phyloP scores from a whole-genome alignment of 1,140 invertebrate species.

The Brachystomella parvula region DNA sequence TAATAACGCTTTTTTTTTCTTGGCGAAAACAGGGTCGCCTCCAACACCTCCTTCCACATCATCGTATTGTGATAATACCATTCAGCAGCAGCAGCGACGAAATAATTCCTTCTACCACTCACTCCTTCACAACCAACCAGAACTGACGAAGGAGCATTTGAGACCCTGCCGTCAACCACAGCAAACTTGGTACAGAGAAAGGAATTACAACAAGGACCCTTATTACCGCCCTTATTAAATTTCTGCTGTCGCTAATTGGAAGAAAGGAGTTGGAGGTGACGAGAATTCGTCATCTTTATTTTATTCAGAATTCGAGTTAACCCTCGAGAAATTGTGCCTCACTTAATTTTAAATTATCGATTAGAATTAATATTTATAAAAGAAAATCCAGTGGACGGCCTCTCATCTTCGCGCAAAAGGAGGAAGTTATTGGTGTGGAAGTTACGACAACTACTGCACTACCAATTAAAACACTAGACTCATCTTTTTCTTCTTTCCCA shows the following conservation, averaged over 20 bases:
- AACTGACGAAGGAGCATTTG: background rate
- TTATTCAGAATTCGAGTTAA: background rate
- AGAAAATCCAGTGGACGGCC: background rate
- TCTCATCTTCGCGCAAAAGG: background rate
- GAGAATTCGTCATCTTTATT: background rate
- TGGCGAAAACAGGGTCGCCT: conserved; percentile 17
- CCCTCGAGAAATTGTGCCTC: conserved; percentile 3
- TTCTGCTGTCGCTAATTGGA: background rate
- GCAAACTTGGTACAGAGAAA: background rate
- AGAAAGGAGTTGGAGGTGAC: conserved; percentile 8
- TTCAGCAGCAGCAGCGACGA: conserved; percentile 5
- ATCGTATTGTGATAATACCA: conserved; percentile 32
- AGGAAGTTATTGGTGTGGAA: background rate
- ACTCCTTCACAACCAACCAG: conserved; percentile 28
- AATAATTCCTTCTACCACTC: conserved; percentile 30
- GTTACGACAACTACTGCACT: background rate
- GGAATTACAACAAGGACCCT: background rate
- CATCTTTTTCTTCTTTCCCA: too few species aligned
- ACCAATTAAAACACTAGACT: too few species aligned
- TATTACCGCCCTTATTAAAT: background rate
- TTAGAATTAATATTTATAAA: background rate
- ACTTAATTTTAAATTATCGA: too few species aligned
- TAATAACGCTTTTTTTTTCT: background rate
- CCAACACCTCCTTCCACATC: conserved; percentile 29
- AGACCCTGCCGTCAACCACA: background rate